Conservation (phyloP, 2,797 vertebrate species). For the Brachyalestes nurse region DNA sequence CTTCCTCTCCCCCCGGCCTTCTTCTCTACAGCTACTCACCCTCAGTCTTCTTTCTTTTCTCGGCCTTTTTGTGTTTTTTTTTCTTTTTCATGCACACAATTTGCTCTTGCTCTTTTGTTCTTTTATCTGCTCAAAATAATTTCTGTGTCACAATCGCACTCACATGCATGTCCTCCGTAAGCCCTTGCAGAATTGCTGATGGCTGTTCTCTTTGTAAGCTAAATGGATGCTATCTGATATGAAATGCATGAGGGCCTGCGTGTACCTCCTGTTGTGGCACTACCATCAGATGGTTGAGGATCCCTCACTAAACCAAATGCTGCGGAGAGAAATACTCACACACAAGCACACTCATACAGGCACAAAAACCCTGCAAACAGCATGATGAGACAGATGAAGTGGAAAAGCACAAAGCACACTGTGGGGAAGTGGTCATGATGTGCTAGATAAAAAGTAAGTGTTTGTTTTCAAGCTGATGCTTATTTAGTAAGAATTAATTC, state of each 20-base stretch:
- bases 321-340: conserved; percentile 37
- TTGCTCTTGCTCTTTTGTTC: conserved; percentile 9
- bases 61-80: background rate
- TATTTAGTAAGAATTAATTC: too few species aligned
- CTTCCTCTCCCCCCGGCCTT: conserved; percentile 17
- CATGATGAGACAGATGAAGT: conserved; percentile 38
- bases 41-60: conserved; percentile 13
- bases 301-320: conserved; percentile 49
- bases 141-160: conserved; percentile 1
- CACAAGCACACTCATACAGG: conserved; percentile 2
- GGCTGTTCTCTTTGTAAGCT: conserved; percentile 25
- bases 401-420: conserved; percentile 26
- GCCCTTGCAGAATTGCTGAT: background rate
- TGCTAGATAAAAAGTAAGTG: conserved; percentile 4
- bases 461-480: background rate
- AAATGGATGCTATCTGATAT: conserved; percentile 40
- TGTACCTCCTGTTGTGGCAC: conserved; percentile 68
- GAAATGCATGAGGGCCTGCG: conserved; percentile 55
- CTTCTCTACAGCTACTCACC: background rate
- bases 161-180: conserved; percentile 1
- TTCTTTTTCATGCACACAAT: conserved; percentile 19
- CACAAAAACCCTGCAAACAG: background rate
- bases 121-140: conserved; percentile 1
- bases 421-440: conserved; percentile 4
- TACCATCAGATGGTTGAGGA: conserved; percentile 73